Percentiles rank a stretch among this genome's conserved stretches.
Evolutionary conservation across 2,888 invertebrate species (phyloP).

Genomic region (Yponomeuta malinellus): DNA sequence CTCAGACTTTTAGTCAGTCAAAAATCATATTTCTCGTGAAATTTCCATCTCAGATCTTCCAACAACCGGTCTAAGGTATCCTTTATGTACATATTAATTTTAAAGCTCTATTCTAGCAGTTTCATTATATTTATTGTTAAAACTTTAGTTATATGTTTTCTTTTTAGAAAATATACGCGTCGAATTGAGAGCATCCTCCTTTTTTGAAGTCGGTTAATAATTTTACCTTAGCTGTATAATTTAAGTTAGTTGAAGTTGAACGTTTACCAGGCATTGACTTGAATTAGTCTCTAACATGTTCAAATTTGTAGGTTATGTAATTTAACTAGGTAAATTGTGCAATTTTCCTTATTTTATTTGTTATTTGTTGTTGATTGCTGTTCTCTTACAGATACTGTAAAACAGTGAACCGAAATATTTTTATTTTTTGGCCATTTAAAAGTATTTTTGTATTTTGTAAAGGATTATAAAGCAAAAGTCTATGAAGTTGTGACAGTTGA

Average conservation of each 20-base stretch:
- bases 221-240: background rate
- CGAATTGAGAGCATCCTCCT: background rate
- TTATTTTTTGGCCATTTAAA: background rate
- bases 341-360: slow-evolving; percentile 13
- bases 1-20: too few relatives aligned
- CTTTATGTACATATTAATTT: slow-evolving; percentile 13
- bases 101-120: slow-evolving; percentile 9
- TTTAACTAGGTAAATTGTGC: slow-evolving; percentile 8
- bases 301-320: background rate
- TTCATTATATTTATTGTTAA: slow-evolving; percentile 16
- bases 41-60: background rate
- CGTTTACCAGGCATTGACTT: slow-evolving; percentile 7
- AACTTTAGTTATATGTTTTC: slow-evolving; percentile 8
- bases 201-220: background rate
- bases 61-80: slow-evolving; percentile 3
- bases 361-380: slow-evolving; percentile 1
- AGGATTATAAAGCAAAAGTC: background rate
- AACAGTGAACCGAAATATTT: background rate
- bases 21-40: background rate
- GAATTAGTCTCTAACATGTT: background rate
- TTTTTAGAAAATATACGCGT: slow-evolving; percentile 11
- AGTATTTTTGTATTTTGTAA: background rate
- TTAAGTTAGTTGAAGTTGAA: background rate
- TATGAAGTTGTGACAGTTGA: background rate
- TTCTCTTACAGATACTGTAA: background rate